Conservation (phyloP, 2,113 vertebrate genomes). For the Saimiri boliviensis region DNA sequence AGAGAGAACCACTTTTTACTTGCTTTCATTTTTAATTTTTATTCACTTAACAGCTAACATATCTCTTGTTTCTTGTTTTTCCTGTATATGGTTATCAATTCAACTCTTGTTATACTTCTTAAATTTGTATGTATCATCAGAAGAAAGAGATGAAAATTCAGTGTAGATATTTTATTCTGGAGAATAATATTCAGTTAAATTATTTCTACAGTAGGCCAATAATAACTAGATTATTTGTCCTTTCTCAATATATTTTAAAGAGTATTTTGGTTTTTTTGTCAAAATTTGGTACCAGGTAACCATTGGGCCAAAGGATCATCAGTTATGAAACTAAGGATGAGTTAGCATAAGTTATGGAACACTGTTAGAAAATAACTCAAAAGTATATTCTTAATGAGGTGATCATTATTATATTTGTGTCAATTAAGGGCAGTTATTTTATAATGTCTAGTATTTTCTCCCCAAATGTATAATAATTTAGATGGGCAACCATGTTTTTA, state of each 20-base stretch:
- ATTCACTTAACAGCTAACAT: not conserved
- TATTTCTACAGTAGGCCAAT: not conserved
- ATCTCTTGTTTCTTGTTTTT: not conserved
- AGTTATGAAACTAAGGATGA: not conserved
- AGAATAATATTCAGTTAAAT: not conserved
- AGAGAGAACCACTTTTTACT: conserved; percentile 10
- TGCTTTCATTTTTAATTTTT: conserved; percentile 50
- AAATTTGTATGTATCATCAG: not conserved
- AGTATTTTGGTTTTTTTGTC: not conserved
- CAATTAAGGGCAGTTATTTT: not conserved
- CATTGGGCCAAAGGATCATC: not conserved
- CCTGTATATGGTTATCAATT: not conserved
- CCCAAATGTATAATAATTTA: not conserved
- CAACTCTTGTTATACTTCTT: not conserved
- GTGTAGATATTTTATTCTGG: conserved; percentile 15
- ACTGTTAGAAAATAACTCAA: not conserved
- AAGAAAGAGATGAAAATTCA: conserved; percentile 26
- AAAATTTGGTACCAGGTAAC: not conserved
- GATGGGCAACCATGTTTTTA: not conserved
- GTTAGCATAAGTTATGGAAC: not conserved
- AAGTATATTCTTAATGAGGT: not conserved
- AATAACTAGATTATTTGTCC: not conserved
- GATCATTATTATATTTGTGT: not conserved
- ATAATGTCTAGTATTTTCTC: not conserved
- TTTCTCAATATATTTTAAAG: not conserved